Evolutionary conservation across 2,113 vertebrate genomes (phyloP).

Genomic region (Felis chaus): DNA sequence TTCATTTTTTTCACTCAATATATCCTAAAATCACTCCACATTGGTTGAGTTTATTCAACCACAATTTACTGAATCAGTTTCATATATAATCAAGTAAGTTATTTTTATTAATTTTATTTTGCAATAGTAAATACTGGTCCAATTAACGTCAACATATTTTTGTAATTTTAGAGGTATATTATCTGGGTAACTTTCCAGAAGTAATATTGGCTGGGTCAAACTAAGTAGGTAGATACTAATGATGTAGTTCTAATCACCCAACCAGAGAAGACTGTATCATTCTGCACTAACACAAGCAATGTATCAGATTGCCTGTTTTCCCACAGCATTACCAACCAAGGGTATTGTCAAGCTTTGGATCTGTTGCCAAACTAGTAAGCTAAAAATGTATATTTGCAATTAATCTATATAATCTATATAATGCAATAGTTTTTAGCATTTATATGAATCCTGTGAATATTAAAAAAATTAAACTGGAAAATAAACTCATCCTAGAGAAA

Average conservation of each 20-base stretch:
- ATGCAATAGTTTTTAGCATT: neutral
- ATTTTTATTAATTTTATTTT: neutral
- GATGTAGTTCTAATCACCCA: neutral
- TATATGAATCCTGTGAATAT: neutral
- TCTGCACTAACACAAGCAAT: neutral
- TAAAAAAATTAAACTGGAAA: neutral
- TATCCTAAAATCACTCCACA: neutral
- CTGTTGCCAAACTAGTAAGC: neutral
- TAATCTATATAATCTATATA: neutral
- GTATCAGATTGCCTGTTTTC: neutral
- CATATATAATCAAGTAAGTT: neutral
- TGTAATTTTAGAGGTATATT: neutral
- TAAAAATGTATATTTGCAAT: neutral
- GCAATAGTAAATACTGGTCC: neutral
- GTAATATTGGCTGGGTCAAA: neutral
- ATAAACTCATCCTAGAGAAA: neutral
- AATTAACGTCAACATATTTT: neutral
- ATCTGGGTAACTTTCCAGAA: neutral
- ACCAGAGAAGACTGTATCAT: neutral
- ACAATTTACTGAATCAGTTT: neutral
- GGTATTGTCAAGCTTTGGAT: neutral
- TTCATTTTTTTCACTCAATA: neutral
- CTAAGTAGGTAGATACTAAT: neutral
- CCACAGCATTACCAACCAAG: neutral
- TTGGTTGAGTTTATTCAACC: neutral